These are phyloP conservation scores for Protosalanx chinensis DNA, from an alignment of 2,797 vertebrate genomes.

Conservation along the genomic window DNA sequence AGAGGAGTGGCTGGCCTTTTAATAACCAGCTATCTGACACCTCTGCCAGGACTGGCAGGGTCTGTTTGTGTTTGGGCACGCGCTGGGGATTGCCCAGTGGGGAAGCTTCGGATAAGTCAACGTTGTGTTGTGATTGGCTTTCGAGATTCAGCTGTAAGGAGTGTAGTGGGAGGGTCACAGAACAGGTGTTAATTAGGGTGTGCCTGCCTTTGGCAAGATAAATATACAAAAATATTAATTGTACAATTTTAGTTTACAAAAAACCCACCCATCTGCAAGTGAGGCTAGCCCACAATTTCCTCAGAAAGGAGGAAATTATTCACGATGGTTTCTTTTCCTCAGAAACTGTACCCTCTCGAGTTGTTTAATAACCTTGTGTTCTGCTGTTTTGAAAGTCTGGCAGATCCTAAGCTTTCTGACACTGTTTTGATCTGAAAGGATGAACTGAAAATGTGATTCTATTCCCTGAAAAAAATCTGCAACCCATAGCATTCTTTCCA, in stretches of 20 bases:
- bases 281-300: no score
- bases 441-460: constrained; percentile 25
- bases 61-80: constrained; percentile 28
- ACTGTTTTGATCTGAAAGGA: no score
- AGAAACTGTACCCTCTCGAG: no score
- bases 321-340: no score
- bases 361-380: background rate
- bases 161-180: background rate
- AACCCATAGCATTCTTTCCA: constrained; percentile 43
- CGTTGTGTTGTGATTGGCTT: constrained; percentile 6
- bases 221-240: no score
- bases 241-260: no score
- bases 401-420: no score
- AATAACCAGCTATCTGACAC: constrained; percentile 36
- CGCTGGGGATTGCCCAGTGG: constrained; percentile 19
- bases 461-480: constrained; percentile 46
- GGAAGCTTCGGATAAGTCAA: background rate
- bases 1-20: constrained; percentile 36
- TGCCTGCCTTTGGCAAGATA: no score
- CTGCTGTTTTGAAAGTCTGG: background rate
- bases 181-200: background rate
- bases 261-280: no score
- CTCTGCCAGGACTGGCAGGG: constrained; percentile 1
- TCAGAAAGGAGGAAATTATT: no score
- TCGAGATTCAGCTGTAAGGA: background rate